phyloP scores from a whole-genome alignment of 2,797 vertebrate species.

The Malacoctenus gilli region DNA sequence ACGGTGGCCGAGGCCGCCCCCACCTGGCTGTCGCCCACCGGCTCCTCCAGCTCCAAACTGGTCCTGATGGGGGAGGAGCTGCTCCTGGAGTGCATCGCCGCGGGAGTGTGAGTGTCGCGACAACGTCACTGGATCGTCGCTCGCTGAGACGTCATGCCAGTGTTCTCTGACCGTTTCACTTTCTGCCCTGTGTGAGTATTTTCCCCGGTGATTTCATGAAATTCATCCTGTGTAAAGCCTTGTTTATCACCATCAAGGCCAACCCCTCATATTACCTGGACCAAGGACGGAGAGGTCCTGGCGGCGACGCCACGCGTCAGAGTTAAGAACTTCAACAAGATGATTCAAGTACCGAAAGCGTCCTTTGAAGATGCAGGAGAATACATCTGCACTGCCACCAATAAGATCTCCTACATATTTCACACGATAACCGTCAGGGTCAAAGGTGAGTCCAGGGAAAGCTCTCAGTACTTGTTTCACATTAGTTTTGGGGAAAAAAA shows the following conservation, averaged over 20 bases:
- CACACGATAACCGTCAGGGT: conserved; percentile 93
- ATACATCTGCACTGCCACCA: conserved; percentile 91
- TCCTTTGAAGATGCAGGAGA: conserved; percentile 91
- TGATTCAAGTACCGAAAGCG: conserved; percentile 89
- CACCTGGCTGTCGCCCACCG: conserved; percentile 91
- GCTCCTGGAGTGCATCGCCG: conserved; percentile 94
- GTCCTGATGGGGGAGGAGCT: conserved; percentile 92
- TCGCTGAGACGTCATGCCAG: too few relatives aligned
- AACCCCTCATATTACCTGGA: conserved; percentile 90
- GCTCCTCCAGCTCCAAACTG: conserved; percentile 87
- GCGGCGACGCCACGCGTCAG: conserved; percentile 83
- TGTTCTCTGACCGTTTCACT: not conserved
- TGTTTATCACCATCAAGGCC: conserved; percentile 73
- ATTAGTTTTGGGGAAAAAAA: too few relatives aligned
- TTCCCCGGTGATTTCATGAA: conserved; percentile 11
- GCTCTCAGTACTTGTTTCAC: too few relatives aligned
- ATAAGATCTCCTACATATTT: conserved; percentile 90
- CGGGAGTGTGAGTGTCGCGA: conserved; percentile 88
- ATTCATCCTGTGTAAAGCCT: conserved; percentile 38
- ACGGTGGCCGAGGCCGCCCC: conserved; percentile 90
- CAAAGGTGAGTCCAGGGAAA: conserved; percentile 95
- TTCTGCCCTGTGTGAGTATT: conserved; percentile 4
- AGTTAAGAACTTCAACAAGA: conserved; percentile 93
- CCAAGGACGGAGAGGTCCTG: conserved; percentile 89
- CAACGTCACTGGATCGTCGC: not conserved